Evolutionary conservation across 2,888 invertebrate genomes (phyloP).

Genomic region (Scelioninae gen. 2): DNA sequence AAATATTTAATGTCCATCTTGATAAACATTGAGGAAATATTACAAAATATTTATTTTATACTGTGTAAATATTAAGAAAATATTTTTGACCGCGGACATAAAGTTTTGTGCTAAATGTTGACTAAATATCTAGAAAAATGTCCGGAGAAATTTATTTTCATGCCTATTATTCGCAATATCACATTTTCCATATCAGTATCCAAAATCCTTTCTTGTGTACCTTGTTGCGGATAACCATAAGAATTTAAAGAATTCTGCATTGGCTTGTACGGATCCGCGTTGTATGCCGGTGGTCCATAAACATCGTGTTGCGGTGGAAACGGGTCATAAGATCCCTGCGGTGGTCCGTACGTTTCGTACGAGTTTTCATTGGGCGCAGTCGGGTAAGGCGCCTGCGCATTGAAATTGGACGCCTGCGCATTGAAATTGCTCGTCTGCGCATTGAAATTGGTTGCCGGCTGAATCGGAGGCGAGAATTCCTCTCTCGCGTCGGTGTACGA

Average conservation of each 20-base stretch:
- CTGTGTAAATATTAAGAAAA: too few relatives aligned
- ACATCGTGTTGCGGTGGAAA: conserved; percentile 1
- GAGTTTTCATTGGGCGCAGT: neutral
- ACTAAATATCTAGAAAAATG: too few relatives aligned
- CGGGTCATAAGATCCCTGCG: conserved; percentile 37
- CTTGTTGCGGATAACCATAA: conserved; percentile 34
- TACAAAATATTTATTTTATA: too few relatives aligned
- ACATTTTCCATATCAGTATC: too few relatives aligned
- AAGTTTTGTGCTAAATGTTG: too few relatives aligned
- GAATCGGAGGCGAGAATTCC: conserved; percentile 39
- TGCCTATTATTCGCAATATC: too few relatives aligned
- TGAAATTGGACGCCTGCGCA: conserved; percentile 35
- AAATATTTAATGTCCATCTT: too few relatives aligned
- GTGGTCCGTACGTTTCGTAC: conserved; percentile 66
- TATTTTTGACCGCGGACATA: too few relatives aligned
- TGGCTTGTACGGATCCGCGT: conserved; percentile 3
- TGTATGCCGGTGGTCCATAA: conserved; percentile 9
- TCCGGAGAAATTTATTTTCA: too few relatives aligned
- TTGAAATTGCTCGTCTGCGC: too few relatives aligned
- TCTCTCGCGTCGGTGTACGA: conserved; percentile 2
- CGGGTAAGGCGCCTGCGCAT: conserved; percentile 2
- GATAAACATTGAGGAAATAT: too few relatives aligned
- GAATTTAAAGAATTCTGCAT: neutral
- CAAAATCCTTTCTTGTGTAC: too few relatives aligned
- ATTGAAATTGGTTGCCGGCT: conserved; percentile 37